phyloP scores from a whole-genome alignment of 2,888 invertebrate species.

The Galeruca laticollis region DNA sequence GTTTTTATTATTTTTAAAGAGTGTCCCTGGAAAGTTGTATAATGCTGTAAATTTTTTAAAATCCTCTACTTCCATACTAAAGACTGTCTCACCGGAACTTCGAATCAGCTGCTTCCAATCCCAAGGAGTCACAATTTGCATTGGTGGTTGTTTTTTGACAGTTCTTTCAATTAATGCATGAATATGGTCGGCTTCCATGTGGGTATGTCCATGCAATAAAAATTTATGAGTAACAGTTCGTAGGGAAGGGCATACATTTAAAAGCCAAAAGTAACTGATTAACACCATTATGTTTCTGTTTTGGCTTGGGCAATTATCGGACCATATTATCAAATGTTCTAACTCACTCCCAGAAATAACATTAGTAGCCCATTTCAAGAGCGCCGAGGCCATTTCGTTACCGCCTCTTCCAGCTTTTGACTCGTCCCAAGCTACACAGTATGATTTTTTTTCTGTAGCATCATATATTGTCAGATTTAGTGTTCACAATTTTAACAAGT shows the following conservation, averaged over 20 bases:
- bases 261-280: not conserved
- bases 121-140: too few species aligned
- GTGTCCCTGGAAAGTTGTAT: not conserved
- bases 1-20: not conserved
- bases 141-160: too few species aligned
- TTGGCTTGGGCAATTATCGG: slow-evolving; percentile 35
- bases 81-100: too few species aligned
- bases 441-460: slow-evolving; percentile 32
- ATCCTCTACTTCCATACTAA: slow-evolving; percentile 17
- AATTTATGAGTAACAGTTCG: slow-evolving; percentile 26
- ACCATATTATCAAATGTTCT: slow-evolving; percentile 20
- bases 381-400: slow-evolving; percentile 39
- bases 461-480: slow-evolving; percentile 32
- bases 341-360: slow-evolving; percentile 11
- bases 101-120: too few species aligned
- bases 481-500: slow-evolving; percentile 32
- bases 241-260: not conserved
- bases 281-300: slow-evolving; percentile 31
- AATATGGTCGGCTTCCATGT: slow-evolving; percentile 12
- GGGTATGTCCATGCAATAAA: slow-evolving; percentile 29
- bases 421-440: slow-evolving; percentile 44
- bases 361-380: slow-evolving; percentile 43
- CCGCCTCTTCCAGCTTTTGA: slow-evolving; percentile 44
- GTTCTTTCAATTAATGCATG: slow-evolving; percentile 33
- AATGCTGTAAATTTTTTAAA: not conserved